Conservation (phyloP, 2,888 invertebrate genomes). For the Eugnorisma glareosa region DNA sequence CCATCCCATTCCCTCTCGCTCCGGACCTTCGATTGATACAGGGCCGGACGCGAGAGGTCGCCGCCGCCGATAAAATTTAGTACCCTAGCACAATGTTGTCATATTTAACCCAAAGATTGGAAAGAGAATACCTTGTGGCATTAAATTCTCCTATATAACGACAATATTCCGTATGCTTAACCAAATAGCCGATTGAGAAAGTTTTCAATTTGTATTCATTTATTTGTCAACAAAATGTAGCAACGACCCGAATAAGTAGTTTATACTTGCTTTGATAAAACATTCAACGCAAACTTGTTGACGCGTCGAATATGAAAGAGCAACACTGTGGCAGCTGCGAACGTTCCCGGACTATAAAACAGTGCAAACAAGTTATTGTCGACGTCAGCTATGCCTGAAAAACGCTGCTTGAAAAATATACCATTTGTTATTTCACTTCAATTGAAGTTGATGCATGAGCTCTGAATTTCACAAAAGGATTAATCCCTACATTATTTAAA, state of each 20-base stretch:
- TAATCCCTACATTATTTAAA: background rate
- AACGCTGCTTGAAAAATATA: constrained; percentile 3
- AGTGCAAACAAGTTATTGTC: constrained; percentile 17
- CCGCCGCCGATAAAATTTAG: too few species aligned
- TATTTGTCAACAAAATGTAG: background rate
- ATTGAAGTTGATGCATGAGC: constrained; percentile 1
- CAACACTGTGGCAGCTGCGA: constrained; percentile 15
- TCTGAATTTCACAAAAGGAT: background rate
- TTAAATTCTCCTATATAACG: background rate
- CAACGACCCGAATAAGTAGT: background rate
- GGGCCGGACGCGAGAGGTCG: too few species aligned
- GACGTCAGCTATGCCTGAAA: constrained; percentile 10
- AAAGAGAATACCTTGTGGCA: background rate
- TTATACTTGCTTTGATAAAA: background rate
- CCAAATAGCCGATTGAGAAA: too few species aligned
- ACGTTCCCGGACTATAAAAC: constrained; percentile 13
- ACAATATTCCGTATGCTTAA: background rate
- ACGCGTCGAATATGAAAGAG: background rate
- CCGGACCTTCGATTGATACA: too few species aligned
- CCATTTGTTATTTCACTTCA: background rate
- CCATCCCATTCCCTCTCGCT: too few species aligned
- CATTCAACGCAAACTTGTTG: constrained; percentile 10
- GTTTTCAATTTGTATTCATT: too few species aligned
- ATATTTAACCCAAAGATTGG: background rate
- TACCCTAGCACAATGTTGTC: too few species aligned